Percentiles rank a stretch among this genome's conserved stretches.
These are phyloP conservation scores for Ametastegia equiseti DNA, from an alignment of 2,888 invertebrate species.

Conservation along the genomic window DNA sequence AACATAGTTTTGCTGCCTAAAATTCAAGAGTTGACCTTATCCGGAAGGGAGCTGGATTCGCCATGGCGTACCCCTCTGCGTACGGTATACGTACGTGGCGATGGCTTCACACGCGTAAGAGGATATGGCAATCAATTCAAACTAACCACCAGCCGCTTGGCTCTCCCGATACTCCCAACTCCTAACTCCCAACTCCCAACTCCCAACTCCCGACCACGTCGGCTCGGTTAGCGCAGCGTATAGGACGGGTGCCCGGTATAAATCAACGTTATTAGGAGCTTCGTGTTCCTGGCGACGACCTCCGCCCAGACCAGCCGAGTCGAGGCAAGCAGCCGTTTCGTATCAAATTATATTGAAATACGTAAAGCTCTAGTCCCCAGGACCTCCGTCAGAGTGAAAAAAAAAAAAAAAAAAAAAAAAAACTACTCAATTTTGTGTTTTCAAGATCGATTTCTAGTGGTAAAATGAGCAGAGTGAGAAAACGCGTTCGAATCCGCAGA, in stretches of 20 bases:
- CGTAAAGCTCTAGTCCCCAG: background rate
- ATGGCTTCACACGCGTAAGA: conserved; percentile 65
- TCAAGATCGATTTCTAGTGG: background rate
- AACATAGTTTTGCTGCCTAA: background rate
- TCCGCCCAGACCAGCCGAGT: conserved; percentile 65
- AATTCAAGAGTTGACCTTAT: background rate
- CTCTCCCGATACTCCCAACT: conserved; percentile 26
- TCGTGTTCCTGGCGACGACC: conserved; percentile 69
- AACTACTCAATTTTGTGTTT: background rate
- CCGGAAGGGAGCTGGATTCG: background rate
- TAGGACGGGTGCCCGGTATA: conserved; percentile 62
- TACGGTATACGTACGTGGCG: background rate
- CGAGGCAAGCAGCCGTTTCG: too few relatives aligned
- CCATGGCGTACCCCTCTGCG: background rate
- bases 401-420: background rate
- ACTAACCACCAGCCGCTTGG: conserved; percentile 66
- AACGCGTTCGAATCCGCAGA: background rate
- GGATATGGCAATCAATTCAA: conserved; percentile 74
- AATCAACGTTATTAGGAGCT: conserved; percentile 75
- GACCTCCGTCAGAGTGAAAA: background rate
- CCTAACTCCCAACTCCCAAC: too few relatives aligned
- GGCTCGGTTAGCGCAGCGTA: conserved; percentile 35
- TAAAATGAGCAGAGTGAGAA: background rate
- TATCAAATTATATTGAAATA: conserved; percentile 74
- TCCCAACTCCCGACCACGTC: too few relatives aligned